Conservation (phyloP, 2,888 invertebrate genomes). For the Mylabris sibirica region DNA sequence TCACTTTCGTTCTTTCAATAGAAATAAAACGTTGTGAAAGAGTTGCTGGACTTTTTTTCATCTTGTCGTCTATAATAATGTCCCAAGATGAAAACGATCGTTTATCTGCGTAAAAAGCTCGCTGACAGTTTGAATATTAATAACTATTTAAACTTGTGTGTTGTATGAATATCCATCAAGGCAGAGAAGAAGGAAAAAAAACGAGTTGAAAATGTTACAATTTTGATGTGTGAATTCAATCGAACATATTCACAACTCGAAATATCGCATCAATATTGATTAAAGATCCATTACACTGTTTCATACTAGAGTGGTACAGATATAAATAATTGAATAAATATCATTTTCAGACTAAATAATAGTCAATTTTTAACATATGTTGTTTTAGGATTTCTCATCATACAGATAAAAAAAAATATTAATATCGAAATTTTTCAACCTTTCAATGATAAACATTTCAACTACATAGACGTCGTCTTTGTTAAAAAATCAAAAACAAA, state of each 20-base stretch:
- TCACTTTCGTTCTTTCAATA: neutral
- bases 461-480: neutral
- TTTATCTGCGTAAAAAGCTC: neutral
- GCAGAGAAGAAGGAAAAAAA: neutral
- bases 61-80: neutral
- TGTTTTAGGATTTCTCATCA: neutral
- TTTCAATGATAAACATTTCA: neutral
- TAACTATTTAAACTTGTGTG: neutral
- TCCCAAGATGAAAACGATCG: neutral
- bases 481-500: too few relatives aligned
- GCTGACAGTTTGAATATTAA: conserved; percentile 3
- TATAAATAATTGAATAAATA: conserved; percentile 1
- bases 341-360: conserved; percentile 3
- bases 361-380: neutral
- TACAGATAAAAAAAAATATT: neutral
- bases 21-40: neutral
- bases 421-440: too few relatives aligned
- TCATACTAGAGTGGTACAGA: neutral
- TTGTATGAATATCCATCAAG: neutral
- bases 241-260: neutral
- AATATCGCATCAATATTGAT: conserved; percentile 2
- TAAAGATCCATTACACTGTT: conserved; percentile 2
- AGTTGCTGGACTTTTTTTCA: neutral
- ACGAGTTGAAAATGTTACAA: neutral
- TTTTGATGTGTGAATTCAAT: neutral